Conservation (phyloP, 2,113 vertebrate species). For the Haemorhous mexicanus region DNA sequence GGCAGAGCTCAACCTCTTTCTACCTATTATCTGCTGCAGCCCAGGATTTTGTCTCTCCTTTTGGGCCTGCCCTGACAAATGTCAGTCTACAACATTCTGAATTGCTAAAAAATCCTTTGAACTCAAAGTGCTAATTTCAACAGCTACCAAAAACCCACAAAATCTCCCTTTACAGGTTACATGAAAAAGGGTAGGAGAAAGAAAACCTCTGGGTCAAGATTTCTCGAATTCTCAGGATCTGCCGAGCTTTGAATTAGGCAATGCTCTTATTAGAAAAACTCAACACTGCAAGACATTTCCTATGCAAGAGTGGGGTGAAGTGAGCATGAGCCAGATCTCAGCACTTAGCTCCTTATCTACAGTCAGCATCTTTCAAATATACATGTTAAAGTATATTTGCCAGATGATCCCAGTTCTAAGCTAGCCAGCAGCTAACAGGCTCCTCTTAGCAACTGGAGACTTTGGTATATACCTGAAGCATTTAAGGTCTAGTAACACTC, state of each 20-base stretch:
- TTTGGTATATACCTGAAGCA: neutral
- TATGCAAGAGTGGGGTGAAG: neutral
- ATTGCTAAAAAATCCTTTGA: neutral
- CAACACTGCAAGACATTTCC: neutral
- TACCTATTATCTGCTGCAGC: neutral
- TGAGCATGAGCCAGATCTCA: neutral
- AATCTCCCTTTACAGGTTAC: neutral
- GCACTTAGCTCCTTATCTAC: fast-evolving
- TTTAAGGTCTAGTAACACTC: neutral
- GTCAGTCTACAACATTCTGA: neutral
- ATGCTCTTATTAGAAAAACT: neutral
- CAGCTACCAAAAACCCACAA: neutral
- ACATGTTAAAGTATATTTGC: neutral
- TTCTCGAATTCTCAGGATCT: neutral
- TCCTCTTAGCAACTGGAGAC: neutral
- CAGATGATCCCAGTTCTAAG: neutral
- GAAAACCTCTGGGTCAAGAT: neutral
- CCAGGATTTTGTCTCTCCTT: neutral
- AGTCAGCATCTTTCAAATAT: neutral
- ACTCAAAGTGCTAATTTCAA: neutral
- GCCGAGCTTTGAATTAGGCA: neutral
- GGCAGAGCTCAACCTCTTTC: neutral
- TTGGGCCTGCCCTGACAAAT: neutral
- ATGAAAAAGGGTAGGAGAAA: neutral
- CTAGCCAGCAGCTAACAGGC: neutral